Evolutionary conservation across 1,140 invertebrate species (phyloP), one percentile per base, ranked within the genome.

Genomic region (Myzus persicae): DNA sequence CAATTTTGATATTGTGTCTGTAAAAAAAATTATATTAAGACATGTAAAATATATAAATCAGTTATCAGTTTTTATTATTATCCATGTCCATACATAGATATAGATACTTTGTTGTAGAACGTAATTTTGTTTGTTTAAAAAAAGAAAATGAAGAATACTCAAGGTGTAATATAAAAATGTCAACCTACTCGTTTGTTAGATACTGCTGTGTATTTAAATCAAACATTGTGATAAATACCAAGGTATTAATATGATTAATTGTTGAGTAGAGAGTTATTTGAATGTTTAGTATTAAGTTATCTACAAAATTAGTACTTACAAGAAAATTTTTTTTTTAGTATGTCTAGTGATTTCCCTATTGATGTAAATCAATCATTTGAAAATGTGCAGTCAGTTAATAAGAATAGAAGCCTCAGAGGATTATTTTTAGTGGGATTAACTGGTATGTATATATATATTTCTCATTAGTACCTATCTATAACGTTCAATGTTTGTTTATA

Each of bases 401-500:
- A 54, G 51, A 51, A 26, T 40, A 93, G 38, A 31, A 93, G 36
- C 36, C 54, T 84, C 42, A 84, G n/a, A 51, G 91, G 91, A 20
- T 51, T 93, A 7, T 93, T 93, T 93, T 26, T 93, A 22, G 46
- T 84, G 36, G 91, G 91, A 9, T 38, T 93, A 85, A 93, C 91
- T 26, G 91, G 91, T 93, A 92, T 76, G 42, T 48, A 44, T 76
- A 31, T 1, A 91, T 89, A 36, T 48, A 22, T 87, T 46, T 87
- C 59, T 76, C n/a, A n/a, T 67, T 1, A n/a, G 14, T 76, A 20
- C 14, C 4, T n/a, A n/a, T 14, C 4, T n/a, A n/a, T 14, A 76
- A 82, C 8, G 20, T 82, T 82, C 1, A 7, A 38, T 82, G 36
- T 6, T 9, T 38, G n/a, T 76, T 67, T 76, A 1, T 76, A 8